These are phyloP conservation scores for Busseola fusca DNA, from an alignment of 2,888 invertebrate genomes.

Conservation along the genomic window DNA sequence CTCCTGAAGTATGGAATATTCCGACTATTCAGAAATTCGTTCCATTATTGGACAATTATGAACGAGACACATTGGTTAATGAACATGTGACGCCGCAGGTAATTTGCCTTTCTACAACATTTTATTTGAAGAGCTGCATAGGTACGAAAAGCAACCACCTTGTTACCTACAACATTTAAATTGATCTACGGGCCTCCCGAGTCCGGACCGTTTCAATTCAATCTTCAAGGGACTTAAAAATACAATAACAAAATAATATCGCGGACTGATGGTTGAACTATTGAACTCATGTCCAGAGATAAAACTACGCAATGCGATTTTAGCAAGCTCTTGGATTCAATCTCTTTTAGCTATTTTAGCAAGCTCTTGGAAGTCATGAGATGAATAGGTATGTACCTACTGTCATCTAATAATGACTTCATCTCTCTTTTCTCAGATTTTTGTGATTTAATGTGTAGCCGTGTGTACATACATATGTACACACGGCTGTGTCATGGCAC, in stretches of 20 bases:
- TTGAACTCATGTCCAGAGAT: conserved; percentile 36
- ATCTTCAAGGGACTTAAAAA: conserved; percentile 21
- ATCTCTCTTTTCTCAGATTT: no score
- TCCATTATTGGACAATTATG: conserved; percentile 95
- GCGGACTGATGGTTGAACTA: conserved; percentile 25
- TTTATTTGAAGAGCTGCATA: not conserved
- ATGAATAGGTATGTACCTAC: no score
- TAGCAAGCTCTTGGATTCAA: conserved; percentile 18
- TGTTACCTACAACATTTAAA: not conserved
- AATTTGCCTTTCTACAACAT: conserved; percentile 18
- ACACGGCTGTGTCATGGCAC: no score
- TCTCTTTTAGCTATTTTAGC: not conserved
- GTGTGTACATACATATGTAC: no score
- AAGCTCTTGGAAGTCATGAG: conserved; percentile 19
- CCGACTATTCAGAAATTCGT: conserved; percentile 93
- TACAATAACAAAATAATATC: conserved; percentile 29
- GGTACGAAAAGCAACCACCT: not conserved
- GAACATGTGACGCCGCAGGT: conserved; percentile 93
- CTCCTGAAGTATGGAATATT: conserved; percentile 90
- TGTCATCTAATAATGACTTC: no score
- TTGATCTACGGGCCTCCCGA: not conserved
- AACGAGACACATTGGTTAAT: conserved; percentile 91
- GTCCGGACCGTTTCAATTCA: not conserved
- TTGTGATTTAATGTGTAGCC: no score
- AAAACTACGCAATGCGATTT: conserved; percentile 19